Evolutionary conservation across 2,797 vertebrate genomes (phyloP), one percentile per base, ranked within the genome.

Genomic region (Anniella stebbinsi): DNA sequence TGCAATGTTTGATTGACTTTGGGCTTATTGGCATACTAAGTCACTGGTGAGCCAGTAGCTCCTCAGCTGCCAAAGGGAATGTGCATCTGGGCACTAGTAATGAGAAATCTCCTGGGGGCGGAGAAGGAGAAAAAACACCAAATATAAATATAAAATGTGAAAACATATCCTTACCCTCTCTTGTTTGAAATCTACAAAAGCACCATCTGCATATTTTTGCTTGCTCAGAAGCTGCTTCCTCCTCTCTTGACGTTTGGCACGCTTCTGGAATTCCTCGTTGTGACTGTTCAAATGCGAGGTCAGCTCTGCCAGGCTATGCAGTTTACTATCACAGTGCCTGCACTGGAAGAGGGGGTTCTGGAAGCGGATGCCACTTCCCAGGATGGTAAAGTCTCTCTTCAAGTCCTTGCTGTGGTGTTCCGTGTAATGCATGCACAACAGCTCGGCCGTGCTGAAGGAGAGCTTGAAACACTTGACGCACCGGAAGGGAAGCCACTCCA

Each of bases 391-490:
- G 97, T 99, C 99, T 92, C 98, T 98, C 97, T 98, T 99, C 84
- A 99, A 96, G 96, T 99, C 99, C 91, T 97, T 97, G 95, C 97
- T 98, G 95, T 99, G 99, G 95, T 99, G 98, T 94, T 99, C 98
- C 0, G 99, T 99, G 96, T 99, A 99, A 97, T 99, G 99, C 98
- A 99, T 98, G 93, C 99, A 99, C 75, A 99, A 97, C 91, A 99
- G 96, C 93, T 98, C 98, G 0, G 98, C 98, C 0, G 98, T 98
- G 96, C 97, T 98, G 94, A 99, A 99, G 60, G 98, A 99, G 91
- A 99, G 96, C 94, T 97, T 98, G 97, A 98, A 99, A 95, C 99
- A 99, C 94, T 99, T 99, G 89, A 99, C 96, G 97, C 99, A 99
- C 93, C 98, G 99, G 96, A 98, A 99, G 0, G 98, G 99, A 93